Base-by-base conservation (phyloP, 2,113 vertebrate species). In the Toxotes jaculatrix region DNA sequence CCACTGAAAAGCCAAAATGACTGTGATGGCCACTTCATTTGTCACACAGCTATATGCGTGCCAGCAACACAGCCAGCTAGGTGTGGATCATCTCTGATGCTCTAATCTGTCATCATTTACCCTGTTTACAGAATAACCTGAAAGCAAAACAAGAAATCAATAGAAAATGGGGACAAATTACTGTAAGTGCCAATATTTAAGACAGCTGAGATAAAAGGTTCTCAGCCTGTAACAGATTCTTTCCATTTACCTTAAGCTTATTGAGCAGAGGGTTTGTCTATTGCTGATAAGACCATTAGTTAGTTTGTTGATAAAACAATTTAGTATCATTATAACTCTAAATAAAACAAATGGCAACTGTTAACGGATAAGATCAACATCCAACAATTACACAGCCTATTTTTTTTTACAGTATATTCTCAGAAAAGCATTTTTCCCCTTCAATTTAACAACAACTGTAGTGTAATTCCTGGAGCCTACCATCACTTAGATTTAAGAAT, bases 81-180 rank as follows among this genome's bases (percentile, higher is more conserved):
- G 71, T 70, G 74, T 67, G 77, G 69, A 81, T 74, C 68, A 73
- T 71, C 83, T 90, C 78, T 64, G 66, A 66, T 31, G 43, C 71
- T 91, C 79, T 87, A 78, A 94, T 92, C 91, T 85, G 88, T 94
- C 93, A 92, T 89, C 80, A 90, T 93, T 93, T 91, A 91, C 81
- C 77, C 82, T 89, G 89, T 90, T 92, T 87, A 91, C 87, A 81
- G 76, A 83, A 5, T 80, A 92, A 89, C 77, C 87, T 79, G 89
- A 85, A 87, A 92, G 88, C 84, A 90, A 90, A 90, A 92, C 88
- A 92, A 80, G 82, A 89, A 94, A 94, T 94, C 95, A 92, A 94
- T 95, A 89, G 56, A 64, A 89, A 93, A 94, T 85, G 83, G 89
- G 92, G 91, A 91, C 89, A 92, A 93, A 93, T 92, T 90, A 94